Base-by-base conservation (phyloP, 2,797 vertebrate genomes). In the Pelobates cultripes region DNA sequence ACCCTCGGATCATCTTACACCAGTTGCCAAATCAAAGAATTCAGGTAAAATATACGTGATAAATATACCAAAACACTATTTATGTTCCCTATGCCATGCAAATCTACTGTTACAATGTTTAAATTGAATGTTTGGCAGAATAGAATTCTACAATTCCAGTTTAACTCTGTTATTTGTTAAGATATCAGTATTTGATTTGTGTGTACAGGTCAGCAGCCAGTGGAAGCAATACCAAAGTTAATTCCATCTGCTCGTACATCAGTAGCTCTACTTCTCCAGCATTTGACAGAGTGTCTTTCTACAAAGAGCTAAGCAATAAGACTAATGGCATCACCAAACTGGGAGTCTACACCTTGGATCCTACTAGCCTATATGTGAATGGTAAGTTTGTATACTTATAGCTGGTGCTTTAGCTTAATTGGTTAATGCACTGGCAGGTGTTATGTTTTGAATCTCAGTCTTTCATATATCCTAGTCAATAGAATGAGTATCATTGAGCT, bases 301-400 rank as follows among this genome's bases (percentile, higher is more conserved):
- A 92, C 66, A 85, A 86, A 57, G 90, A 93, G 6, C 7, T 64
- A 61, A 89, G 44, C 7, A 17, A 7, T 69, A 86, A 87, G 85
- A 94, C 92, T 63, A 84, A 0, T 0, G 83, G 74, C 67, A 82
- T 89, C 78, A 90, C 89, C 63, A 66, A 8, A 12, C 3, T 93
- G 80, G 90, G 90, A 7, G 88, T 87, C 55, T 93, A 92, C 14
- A 77, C 4, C 4, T 79, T 93, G 84, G 88, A 93, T 77, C 88
- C 83, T 73, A 85, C 85, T 47, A 93, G 90, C 57, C 89, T 93
- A 77, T 91, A 87, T 47, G 13, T 93, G 74, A 89, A 92, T 3
- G 90, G 93, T 91, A 86, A 86, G 55, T 4, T 4, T 4, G 9
- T 47, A 47, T 9, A 4, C 45, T 47, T 47, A 9, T 47, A n/a